Percentiles rank a stretch among this genome's conserved stretches.
Evolutionary conservation across 2,797 vertebrate species (phyloP).

Genomic region (Mus spretus): DNA sequence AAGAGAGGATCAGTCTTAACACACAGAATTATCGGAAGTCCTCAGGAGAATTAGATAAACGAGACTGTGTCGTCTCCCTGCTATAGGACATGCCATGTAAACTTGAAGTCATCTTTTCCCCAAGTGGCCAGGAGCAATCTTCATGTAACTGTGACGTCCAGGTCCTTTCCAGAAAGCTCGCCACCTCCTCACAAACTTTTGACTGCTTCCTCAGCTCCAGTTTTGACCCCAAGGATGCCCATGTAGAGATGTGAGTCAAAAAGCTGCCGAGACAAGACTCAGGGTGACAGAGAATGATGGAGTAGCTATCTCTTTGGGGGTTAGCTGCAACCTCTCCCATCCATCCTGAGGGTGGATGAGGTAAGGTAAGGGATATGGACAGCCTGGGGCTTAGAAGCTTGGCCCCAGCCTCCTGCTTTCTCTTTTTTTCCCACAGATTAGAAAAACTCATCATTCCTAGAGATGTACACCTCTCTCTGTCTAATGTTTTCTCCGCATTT

Average conservation of each 20-base stretch:
- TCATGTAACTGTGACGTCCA: not conserved
- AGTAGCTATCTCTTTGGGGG: not conserved
- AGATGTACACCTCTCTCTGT: not conserved
- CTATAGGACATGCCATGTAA: not conserved
- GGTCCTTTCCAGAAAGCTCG: not conserved
- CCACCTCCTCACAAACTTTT: not conserved
- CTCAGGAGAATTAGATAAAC: not conserved
- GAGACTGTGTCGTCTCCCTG: not conserved
- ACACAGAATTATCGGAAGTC: not conserved
- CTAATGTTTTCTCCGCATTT: no score
- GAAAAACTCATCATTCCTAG: not conserved
- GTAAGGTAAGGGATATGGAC: no score
- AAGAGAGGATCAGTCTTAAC: not conserved
- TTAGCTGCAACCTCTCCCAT: not conserved
- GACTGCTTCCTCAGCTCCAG: not conserved
- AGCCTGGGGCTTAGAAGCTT: no score
- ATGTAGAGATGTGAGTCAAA: not conserved
- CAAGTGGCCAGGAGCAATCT: not conserved
- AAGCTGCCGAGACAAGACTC: not conserved
- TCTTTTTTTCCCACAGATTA: not conserved
- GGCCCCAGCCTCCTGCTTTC: not conserved
- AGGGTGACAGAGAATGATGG: not conserved
- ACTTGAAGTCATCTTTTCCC: not conserved
- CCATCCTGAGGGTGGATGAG: not conserved
- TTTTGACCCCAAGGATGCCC: not conserved